Base-by-base conservation (phyloP, 2,797 vertebrate genomes). In the Pagetopsis macropterus region DNA sequence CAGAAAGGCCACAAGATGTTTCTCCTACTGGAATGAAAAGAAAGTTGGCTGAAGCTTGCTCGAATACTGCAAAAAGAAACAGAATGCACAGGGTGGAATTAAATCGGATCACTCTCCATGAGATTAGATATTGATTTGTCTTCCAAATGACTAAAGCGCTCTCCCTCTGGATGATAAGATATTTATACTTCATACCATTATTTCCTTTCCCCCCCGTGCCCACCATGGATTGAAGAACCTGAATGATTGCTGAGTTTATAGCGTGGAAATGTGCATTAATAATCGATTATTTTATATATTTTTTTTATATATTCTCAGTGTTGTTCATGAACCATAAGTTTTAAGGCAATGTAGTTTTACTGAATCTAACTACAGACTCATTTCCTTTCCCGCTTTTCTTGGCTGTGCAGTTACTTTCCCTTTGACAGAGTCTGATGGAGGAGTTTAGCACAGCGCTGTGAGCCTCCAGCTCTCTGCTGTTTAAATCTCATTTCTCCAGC, bases 51-150 rank as follows among this genome's bases (percentile, higher is more conserved):
- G 27, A 73, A 27, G 45, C 52, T 56, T n/a, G 8, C 51, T 52
- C 54, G 45, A 67, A 76, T 79, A 12, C 23, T 50, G 65, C 49
- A 59, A 59, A 75, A 61, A 76, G 33, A 79, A 54, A 55, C 45
- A 70, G 61, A 74, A 77, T n/a, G 17, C 66, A 69, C 56, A 12
- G 5, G 4, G 46, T 55, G 45, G 79, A 88, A 88, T 90, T 72
- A 82, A 86, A 84, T 48, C 71, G 54, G 73, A 89, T 87, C 76
- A 65, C 66, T 81, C 76, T 80, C 76, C 77, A 83, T 88, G 78
- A 87, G 84, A 91, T 92, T 74, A 76, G 68, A 79, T 90, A 91
- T 91, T 60, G 88, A 92, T 88, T 79, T 19, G 21, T 76, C 63
- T 56, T 67, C 74, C 44, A 65, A 81, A 81, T 76, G 51, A 84